A percentile compares a stretch with the other conserved stretches of the same genome.
Evolutionary conservation across 1,140 invertebrate genomes (phyloP).

Genomic region (Aricia agestis): DNA sequence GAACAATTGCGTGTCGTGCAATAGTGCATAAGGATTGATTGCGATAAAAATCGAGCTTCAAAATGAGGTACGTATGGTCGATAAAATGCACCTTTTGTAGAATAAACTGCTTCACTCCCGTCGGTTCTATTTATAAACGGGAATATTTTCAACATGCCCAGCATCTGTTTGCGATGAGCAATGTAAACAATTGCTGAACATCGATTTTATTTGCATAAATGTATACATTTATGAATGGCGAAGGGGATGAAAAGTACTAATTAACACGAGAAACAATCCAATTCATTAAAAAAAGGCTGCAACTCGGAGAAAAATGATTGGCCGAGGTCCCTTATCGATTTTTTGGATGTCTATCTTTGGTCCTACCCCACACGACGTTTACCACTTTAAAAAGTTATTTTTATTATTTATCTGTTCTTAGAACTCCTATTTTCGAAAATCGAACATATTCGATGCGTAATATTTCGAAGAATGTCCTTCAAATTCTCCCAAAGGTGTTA

Average conservation of each 20-base stretch:
- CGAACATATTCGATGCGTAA: not conserved
- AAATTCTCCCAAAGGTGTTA: not conserved
- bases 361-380: slow-evolving; percentile 7
- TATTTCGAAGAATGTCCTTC: not conserved
- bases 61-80: slow-evolving; percentile 66
- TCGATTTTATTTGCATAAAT: slow-evolving; percentile 10
- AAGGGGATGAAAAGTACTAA: not conserved
- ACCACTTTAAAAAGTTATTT: not conserved
- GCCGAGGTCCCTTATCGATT: not conserved
- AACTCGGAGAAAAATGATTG: not conserved
- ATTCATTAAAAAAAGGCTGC: not conserved
- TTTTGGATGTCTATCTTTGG: slow-evolving; percentile 11
- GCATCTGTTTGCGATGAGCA: slow-evolving; percentile 2
- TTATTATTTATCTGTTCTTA: not conserved
- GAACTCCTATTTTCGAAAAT: not conserved
- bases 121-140: slow-evolving; percentile 8
- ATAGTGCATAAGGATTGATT: slow-evolving; percentile 70
- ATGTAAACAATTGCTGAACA: slow-evolving; percentile 1
- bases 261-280: not conserved
- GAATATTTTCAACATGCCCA: not conserved
- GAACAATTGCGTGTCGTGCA: slow-evolving; percentile 71
- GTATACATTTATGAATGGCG: slow-evolving; percentile 9
- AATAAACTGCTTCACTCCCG: not conserved
- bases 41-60: slow-evolving; percentile 66
- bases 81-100: slow-evolving; percentile 41